phyloP scores from a whole-genome alignment of 2,113 vertebrate genomes.

The Thomomys bottae region DNA sequence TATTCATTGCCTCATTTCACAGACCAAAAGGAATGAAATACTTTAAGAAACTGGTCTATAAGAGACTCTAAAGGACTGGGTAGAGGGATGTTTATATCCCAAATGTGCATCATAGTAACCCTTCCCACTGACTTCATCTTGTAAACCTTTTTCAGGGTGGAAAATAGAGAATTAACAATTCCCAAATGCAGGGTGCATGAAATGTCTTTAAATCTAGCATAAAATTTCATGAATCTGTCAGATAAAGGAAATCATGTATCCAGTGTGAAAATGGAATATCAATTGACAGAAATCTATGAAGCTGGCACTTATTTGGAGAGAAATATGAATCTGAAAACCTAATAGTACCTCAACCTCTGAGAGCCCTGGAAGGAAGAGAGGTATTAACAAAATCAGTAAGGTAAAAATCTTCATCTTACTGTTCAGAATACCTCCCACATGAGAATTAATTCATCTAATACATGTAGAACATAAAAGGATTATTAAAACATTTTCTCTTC shows the following conservation, averaged over 20 bases:
- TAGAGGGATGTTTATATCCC: neutral
- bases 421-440: slow-evolving; percentile 63
- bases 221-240: slow-evolving; percentile 71
- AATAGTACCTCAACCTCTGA: slow-evolving; percentile 54
- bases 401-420: slow-evolving; percentile 61
- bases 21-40: slow-evolving; percentile 37
- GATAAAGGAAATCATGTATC: slow-evolving; percentile 73
- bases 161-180: slow-evolving; percentile 71
- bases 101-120: neutral
- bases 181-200: slow-evolving; percentile 57
- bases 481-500: slow-evolving; percentile 44
- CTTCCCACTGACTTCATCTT: slow-evolving; percentile 62
- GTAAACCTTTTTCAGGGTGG: slow-evolving; percentile 48
- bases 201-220: slow-evolving; percentile 75
- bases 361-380: slow-evolving; percentile 61
- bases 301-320: slow-evolving; percentile 58
- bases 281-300: slow-evolving; percentile 68
- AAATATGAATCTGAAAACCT: slow-evolving; percentile 58
- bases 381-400: slow-evolving; percentile 68
- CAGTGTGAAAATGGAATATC: slow-evolving; percentile 68
- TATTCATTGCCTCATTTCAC: neutral
- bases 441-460: slow-evolving; percentile 69
- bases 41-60: neutral
- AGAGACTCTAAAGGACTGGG: neutral
- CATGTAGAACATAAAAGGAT: slow-evolving; percentile 48